phyloP scores from a whole-genome alignment of 1,140 invertebrate species.

The Aphaenogaster ashmeadi region DNA sequence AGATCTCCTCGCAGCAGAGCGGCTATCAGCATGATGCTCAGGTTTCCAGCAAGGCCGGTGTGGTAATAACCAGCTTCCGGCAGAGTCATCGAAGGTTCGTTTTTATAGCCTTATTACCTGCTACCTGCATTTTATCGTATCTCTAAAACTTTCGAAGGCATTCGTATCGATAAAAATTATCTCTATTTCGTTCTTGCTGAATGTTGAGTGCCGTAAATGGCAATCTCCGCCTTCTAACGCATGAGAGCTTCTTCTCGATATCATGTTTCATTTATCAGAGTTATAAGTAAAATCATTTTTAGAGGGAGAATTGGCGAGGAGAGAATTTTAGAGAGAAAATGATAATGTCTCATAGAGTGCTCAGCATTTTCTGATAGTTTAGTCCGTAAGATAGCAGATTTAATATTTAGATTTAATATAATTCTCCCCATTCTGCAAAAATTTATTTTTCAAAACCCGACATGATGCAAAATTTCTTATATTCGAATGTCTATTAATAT shows the following conservation, averaged over 20 bases:
- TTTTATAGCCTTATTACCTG: slow-evolving; percentile 54
- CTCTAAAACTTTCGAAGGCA: slow-evolving; percentile 46
- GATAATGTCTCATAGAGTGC: background rate
- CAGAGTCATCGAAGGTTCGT: slow-evolving; percentile 95
- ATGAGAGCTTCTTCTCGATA: slow-evolving; percentile 73
- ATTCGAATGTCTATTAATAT: slow-evolving; percentile 2
- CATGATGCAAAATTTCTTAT: slow-evolving; percentile 18
- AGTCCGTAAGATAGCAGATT: slow-evolving; percentile 17
- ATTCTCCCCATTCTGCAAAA: slow-evolving; percentile 20
- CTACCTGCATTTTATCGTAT: slow-evolving; percentile 27
- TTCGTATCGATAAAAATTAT: slow-evolving; percentile 69
- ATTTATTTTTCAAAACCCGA: slow-evolving; percentile 10
- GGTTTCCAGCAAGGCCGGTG: slow-evolving; percentile 92
- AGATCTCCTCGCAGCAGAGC: slow-evolving; percentile 85
- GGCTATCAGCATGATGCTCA: slow-evolving; percentile 89
- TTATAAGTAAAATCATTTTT: slow-evolving; percentile 36
- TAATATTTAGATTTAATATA: slow-evolving; percentile 11
- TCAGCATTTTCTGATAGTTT: slow-evolving; percentile 10
- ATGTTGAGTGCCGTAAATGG: slow-evolving; percentile 72
- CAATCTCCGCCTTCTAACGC: slow-evolving; percentile 72
- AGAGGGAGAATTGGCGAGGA: slow-evolving; percentile 13
- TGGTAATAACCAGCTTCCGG: slow-evolving; percentile 97
- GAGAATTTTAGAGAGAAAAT: slow-evolving; percentile 22
- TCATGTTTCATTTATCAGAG: slow-evolving; percentile 59
- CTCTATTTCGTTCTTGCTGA: slow-evolving; percentile 76